Conservation (phyloP, 2,113 vertebrate genomes). For the Jacana jacana region DNA sequence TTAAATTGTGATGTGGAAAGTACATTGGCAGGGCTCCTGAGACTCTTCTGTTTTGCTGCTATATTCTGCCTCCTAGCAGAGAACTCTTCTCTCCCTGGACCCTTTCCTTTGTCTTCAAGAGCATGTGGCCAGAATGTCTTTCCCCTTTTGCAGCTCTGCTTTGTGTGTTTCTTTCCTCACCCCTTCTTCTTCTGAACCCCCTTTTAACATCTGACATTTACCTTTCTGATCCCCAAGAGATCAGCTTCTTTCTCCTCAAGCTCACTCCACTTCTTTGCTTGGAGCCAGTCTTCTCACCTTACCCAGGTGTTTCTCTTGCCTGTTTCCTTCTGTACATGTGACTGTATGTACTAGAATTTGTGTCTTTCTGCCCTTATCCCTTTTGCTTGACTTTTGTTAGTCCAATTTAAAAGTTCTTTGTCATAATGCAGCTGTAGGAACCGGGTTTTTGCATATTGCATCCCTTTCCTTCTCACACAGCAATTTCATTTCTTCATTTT, state of each 20-base stretch:
- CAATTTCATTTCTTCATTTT: background rate
- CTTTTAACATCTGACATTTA: background rate
- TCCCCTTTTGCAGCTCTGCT: background rate
- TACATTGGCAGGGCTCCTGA: background rate
- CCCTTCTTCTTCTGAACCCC: background rate
- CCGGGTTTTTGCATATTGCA: background rate
- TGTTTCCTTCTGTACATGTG: background rate
- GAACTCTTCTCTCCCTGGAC: background rate
- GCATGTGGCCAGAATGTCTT: background rate
- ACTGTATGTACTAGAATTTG: background rate
- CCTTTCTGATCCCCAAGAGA: background rate
- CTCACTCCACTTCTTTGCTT: background rate
- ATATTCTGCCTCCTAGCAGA: background rate
- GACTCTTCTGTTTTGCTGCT: background rate
- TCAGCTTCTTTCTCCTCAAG: background rate
- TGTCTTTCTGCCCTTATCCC: background rate
- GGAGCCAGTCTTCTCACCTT: background rate
- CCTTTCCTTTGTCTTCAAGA: background rate
- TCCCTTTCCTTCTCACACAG: background rate
- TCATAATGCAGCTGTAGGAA: background rate
- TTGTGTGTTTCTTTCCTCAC: background rate
- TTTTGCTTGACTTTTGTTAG: background rate
- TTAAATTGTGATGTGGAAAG: background rate
- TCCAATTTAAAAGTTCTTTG: background rate
- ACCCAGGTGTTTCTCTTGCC: background rate